These are phyloP conservation scores for Pseudochirops cupreus DNA, from an alignment of 2,797 vertebrate species.

Conservation along the genomic window DNA sequence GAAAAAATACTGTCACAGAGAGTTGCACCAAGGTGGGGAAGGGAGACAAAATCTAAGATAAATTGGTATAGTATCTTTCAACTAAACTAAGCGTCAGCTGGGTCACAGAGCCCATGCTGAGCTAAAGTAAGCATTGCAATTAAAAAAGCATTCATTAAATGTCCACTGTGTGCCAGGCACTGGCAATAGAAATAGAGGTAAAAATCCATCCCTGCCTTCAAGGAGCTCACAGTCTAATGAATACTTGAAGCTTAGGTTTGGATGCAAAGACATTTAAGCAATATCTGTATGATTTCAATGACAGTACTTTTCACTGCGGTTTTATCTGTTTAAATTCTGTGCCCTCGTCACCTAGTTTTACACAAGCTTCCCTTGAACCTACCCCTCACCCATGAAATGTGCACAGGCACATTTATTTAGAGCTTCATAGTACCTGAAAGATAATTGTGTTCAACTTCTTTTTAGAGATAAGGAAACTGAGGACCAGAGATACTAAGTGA, in stretches of 20 bases:
- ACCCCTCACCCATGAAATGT: neutral
- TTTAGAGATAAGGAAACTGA: neutral
- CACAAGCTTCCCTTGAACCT: neutral
- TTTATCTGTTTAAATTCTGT: neutral
- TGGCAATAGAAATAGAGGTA: neutral
- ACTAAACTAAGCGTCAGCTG: neutral
- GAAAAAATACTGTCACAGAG: neutral
- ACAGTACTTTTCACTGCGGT: neutral
- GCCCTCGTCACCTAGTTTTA: neutral
- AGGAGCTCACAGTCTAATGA: neutral
- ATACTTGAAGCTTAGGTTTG: conserved; percentile 4
- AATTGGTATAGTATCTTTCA: neutral
- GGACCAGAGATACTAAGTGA: neutral
- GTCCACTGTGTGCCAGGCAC: neutral
- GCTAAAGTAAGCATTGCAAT: neutral
- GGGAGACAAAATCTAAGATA: neutral
- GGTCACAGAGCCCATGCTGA: neutral
- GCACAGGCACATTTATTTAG: neutral
- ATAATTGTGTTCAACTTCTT: neutral
- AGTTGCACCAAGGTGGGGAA: neutral
- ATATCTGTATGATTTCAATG: neutral
- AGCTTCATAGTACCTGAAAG: neutral
- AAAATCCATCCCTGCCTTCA: neutral
- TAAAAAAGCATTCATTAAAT: neutral
- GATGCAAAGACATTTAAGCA: conserved; percentile 33